These are phyloP conservation scores for Meiosimyza decipiens DNA, from an alignment of 2,888 invertebrate genomes.

Conservation along the genomic window DNA sequence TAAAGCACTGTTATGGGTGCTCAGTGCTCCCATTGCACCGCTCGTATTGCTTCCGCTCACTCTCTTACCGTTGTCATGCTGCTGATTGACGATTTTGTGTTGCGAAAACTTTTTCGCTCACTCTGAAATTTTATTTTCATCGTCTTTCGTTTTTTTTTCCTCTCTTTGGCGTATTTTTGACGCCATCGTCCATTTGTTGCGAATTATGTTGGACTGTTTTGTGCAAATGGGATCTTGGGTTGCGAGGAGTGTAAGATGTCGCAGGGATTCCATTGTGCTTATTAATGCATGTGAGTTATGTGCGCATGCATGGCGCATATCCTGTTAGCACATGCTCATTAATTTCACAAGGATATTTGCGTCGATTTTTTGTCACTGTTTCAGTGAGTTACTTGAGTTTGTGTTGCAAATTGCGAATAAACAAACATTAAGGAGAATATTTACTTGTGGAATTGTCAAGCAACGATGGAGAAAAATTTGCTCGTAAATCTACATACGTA, in stretches of 20 bases:
- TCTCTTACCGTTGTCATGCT: background rate
- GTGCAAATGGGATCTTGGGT: constrained; percentile 7
- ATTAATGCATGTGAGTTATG: constrained; percentile 14
- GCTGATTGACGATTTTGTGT: constrained; percentile 34
- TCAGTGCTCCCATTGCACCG: no score
- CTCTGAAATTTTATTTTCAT: constrained; percentile 30
- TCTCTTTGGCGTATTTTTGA: constrained; percentile 35
- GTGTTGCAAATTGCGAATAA: constrained; percentile 39
- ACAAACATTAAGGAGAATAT: constrained; percentile 37
- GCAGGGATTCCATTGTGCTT: background rate
- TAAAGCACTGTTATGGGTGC: constrained; percentile 41
- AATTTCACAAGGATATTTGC: constrained; percentile 8
- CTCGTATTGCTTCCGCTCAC: no score
- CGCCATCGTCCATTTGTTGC: constrained; percentile 41
- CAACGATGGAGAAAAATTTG: no score
- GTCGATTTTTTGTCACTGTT: constrained; percentile 6
- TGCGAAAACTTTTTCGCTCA: constrained; percentile 23
- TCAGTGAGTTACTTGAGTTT: constrained; percentile 35
- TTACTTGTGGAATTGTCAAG: background rate
- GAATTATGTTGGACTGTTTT: constrained; percentile 35
- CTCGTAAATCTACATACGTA: no score
- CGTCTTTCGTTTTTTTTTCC: background rate
- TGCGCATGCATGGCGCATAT: constrained; percentile 14
- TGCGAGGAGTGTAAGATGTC: background rate
- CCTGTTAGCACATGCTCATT: constrained; percentile 13